A percentile compares a stretch with the other conserved stretches of the same genome.
Evolutionary conservation across 35 echinoderm and acorn worm genomes (phyloP).

Genomic region (Hemicentrotus pulcherrimus): DNA sequence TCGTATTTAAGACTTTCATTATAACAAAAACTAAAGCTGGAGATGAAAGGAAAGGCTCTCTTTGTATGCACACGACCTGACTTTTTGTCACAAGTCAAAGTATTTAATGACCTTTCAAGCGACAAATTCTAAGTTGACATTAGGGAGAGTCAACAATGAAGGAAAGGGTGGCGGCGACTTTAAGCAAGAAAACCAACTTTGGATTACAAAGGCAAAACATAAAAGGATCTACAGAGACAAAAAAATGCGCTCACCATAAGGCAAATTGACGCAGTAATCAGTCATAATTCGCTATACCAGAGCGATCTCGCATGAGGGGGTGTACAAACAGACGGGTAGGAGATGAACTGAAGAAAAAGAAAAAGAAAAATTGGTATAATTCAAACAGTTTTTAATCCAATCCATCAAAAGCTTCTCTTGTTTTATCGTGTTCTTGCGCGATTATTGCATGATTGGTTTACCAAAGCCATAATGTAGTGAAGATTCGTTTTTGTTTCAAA

Average conservation of each 20-base stretch:
- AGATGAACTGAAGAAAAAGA: not conserved
- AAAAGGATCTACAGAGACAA: not conserved
- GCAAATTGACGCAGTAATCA: slow-evolving; percentile 33
- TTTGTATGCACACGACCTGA: slow-evolving; percentile 10
- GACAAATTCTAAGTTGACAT: slow-evolving; percentile 28
- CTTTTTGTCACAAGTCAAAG: slow-evolving; percentile 26
- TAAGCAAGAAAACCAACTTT: slow-evolving; percentile 17
- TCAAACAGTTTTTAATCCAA: not conserved
- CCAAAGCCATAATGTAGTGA: not conserved
- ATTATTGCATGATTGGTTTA: not conserved
- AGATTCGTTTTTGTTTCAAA: not conserved
- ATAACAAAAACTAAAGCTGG: not conserved
- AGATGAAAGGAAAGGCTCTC: not conserved
- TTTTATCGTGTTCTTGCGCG: not conserved
- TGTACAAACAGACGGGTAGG: not conserved
- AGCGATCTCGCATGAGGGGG: not conserved
- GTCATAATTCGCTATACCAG: slow-evolving; percentile 27
- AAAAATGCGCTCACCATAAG: slow-evolving; percentile 4
- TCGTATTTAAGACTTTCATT: not conserved
- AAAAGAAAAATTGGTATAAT: not conserved
- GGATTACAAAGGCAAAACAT: slow-evolving; percentile 27
- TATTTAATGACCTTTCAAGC: slow-evolving; percentile 53
- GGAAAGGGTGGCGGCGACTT: slow-evolving; percentile 34
- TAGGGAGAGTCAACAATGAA: slow-evolving; percentile 28
- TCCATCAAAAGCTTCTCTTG: not conserved